These are phyloP conservation scores for Apocrypta bakeri DNA, from an alignment of 1,140 invertebrate species.

Conservation along the genomic window DNA sequence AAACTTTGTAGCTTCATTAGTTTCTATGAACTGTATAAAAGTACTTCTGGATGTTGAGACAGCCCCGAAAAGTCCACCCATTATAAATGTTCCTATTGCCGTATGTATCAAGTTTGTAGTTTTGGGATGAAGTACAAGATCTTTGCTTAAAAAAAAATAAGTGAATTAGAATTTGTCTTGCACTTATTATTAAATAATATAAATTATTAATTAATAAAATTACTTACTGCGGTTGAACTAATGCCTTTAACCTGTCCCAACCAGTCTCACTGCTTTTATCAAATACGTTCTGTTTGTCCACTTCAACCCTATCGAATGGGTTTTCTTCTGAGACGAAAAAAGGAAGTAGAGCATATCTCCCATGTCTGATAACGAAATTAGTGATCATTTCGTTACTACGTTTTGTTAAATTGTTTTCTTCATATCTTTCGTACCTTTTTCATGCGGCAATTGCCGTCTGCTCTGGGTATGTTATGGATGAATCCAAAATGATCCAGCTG, in stretches of 20 bases:
- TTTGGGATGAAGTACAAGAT: conserved; percentile 76
- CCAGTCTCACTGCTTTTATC: neutral
- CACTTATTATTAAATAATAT: conserved; percentile 5
- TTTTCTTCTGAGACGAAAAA: neutral
- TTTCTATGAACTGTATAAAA: conserved; percentile 81
- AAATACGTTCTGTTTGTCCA: neutral
- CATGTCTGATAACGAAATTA: neutral
- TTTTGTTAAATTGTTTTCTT: neutral
- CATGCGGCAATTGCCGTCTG: neutral
- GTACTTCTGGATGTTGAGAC: conserved; percentile 75
- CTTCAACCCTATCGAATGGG: conserved; percentile 3
- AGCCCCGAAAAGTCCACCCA: conserved; percentile 80
- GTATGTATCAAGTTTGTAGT: conserved; percentile 77
- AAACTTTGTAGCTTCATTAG: conserved; percentile 83
- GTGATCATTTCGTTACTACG: neutral
- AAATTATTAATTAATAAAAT: neutral
- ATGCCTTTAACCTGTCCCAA: conserved; percentile 26
- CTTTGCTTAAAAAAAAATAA: conserved; percentile 75
- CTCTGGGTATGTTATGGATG: neutral
- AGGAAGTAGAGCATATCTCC: neutral
- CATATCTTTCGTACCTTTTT: neutral
- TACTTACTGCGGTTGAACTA: conserved; percentile 37
- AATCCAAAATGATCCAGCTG: neutral
- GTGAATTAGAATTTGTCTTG: neutral
- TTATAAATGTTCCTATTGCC: conserved; percentile 73